Base-by-base conservation (phyloP, 2,113 vertebrate species). In the Gulo gulo region DNA sequence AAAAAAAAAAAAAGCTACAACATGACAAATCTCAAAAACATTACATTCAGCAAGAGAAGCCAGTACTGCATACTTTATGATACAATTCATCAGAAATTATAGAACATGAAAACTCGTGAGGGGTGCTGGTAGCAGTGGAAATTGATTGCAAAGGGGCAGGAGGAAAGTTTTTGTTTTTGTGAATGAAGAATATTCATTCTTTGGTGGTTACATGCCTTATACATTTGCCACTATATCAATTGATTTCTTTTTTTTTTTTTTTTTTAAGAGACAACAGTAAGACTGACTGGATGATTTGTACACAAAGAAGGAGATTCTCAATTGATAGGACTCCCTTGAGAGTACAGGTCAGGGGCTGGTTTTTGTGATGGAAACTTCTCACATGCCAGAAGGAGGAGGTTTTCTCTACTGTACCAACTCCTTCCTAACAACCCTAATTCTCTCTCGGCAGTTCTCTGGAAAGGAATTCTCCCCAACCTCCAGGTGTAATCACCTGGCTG, bases 31-130 rank as follows among this genome's bases (percentile, higher is more conserved):
- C 42, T 94, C 55, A 63, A 65, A 96, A 80, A 73, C 24, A 69
- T 45, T 61, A 52, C n/a, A 13, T 12, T n/a, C 31, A 90, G 80
- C 52, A 71, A 85, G 63, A 74, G 81, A 91, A 93, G 39, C 42
- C 34, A 85, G 83, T 92, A 59, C 24, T 18, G 80, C 34, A 81
- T 74, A 45, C 18, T 20, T 29, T 55, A 52, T 52, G 47, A 95
- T 61, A 89, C 55, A 93, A 45, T 82, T 81, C 23, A 85, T 55
- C 83, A 86, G 73, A 83, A 93, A 69, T 86, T 90, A 63, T 90
- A 86, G 79, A 74, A 90, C 65, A 82, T 95, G n/a, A 96, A 74
- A 82, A 91, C 10, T 87, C 55, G 88, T n/a, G 26, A 3, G n/a
- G 50, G 29, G 21, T 83, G 45, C 45, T 31, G 6, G 47, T 52